Percentiles rank a stretch among this genome's conserved stretches.
These are phyloP conservation scores for Auanema sp. DNA, from an alignment of 2,888 invertebrate genomes.

Conservation along the genomic window DNA sequence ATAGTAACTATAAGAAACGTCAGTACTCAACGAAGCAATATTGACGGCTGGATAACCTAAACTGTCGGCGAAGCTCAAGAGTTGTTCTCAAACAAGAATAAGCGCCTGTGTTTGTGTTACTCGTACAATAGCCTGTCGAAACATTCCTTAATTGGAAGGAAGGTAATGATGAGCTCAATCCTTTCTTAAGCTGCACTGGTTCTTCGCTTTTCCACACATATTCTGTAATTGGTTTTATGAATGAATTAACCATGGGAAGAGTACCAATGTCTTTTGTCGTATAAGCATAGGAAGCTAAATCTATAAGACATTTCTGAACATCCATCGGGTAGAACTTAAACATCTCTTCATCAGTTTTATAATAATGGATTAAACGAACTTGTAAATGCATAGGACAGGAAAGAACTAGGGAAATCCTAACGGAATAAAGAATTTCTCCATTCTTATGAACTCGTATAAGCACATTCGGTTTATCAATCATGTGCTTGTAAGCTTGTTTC, in stretches of 20 bases:
- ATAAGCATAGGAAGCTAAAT: slow-evolving; percentile 97
- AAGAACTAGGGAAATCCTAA: slow-evolving; percentile 87
- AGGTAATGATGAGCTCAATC: slow-evolving; percentile 74
- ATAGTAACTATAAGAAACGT: slow-evolving; percentile 77
- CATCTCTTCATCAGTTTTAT: background rate
- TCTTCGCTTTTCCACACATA: slow-evolving; percentile 90
- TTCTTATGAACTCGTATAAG: slow-evolving; percentile 90
- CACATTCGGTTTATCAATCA: slow-evolving; percentile 72
- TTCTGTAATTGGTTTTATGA: slow-evolving; percentile 34
- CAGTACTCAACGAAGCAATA: too few relatives aligned
- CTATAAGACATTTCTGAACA: slow-evolving; percentile 87
- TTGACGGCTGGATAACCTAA: slow-evolving; percentile 76
- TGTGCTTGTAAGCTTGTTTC: slow-evolving; percentile 82
- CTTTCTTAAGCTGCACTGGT: slow-evolving; percentile 84
- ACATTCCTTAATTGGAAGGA: slow-evolving; percentile 72
- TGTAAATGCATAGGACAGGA: slow-evolving; percentile 96
- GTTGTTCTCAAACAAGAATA: slow-evolving; percentile 97
- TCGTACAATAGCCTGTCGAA: slow-evolving; percentile 90
- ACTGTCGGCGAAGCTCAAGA: slow-evolving; percentile 92
- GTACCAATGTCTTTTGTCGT: slow-evolving; percentile 87
- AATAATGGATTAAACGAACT: slow-evolving; percentile 67
- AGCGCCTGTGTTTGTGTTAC: slow-evolving; percentile 90
- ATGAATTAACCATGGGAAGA: background rate
- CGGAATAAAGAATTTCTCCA: slow-evolving; percentile 58
- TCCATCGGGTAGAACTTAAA: slow-evolving; percentile 75